These are phyloP conservation scores for Parotia lawesii DNA, from an alignment of 2,113 vertebrate genomes.

Conservation along the genomic window DNA sequence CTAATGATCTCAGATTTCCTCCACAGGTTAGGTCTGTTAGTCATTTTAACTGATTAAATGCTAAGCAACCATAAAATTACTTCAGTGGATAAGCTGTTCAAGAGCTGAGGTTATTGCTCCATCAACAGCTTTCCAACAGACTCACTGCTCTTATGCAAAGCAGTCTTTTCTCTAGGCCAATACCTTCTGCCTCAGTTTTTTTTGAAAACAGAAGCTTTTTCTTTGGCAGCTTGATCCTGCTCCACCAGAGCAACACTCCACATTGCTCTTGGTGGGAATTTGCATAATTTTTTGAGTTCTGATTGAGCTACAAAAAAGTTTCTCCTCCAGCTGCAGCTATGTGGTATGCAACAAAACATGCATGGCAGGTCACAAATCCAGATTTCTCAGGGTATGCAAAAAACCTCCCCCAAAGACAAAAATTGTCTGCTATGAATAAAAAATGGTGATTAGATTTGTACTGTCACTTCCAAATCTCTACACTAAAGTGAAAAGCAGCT, in stretches of 20 bases:
- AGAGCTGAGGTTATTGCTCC: background rate
- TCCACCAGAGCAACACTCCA: background rate
- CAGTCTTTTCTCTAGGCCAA: background rate
- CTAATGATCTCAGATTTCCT: background rate
- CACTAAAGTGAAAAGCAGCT: background rate
- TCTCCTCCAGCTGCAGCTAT: background rate
- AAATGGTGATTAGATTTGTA: background rate
- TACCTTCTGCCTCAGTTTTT: background rate
- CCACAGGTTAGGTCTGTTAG: background rate
- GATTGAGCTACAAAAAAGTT: background rate
- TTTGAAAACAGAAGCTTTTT: background rate
- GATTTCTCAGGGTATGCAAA: background rate
- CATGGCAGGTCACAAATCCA: background rate
- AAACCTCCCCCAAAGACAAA: fast-evolving
- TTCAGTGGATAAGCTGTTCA: background rate
- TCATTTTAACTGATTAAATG: conserved; percentile 24
- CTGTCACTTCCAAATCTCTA: background rate
- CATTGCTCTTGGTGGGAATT: background rate
- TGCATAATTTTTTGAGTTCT: background rate
- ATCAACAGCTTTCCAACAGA: background rate
- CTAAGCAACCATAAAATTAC: conserved; percentile 16
- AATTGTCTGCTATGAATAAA: background rate
- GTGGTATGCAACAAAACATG: background rate
- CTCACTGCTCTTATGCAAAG: background rate
- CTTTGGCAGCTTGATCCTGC: background rate